Conservation (phyloP, 2,888 invertebrate genomes). For the Drosophila bunnanda region DNA sequence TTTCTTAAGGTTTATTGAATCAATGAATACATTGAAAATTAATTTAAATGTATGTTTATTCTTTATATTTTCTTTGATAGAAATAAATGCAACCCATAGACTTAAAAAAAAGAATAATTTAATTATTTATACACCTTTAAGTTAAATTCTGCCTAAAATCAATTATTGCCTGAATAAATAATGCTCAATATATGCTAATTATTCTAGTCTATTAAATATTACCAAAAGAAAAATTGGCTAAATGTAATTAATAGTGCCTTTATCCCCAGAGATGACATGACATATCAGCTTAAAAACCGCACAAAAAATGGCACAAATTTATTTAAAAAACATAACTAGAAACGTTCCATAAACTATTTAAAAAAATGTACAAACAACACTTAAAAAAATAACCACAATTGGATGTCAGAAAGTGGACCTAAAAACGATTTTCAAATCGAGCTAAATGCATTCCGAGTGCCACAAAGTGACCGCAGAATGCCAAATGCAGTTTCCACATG, state of each 20-base stretch:
- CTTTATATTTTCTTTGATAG: too few relatives aligned
- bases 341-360: not conserved
- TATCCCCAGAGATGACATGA: not conserved
- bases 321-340: not conserved
- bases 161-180: not conserved
- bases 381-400: constrained; percentile 35
- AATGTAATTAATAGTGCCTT: not conserved
- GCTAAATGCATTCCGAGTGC: constrained; percentile 58
- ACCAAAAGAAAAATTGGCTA: too few relatives aligned
- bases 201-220: not conserved
- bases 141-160: not conserved
- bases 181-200: not conserved
- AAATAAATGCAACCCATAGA: too few relatives aligned
- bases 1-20: not conserved
- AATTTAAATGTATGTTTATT: too few relatives aligned
- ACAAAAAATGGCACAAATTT: not conserved
- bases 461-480: constrained; percentile 70
- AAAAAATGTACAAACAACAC: not conserved
- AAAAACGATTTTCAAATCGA: constrained; percentile 57
- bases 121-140: not conserved
- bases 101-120: too few relatives aligned
- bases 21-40: too few relatives aligned
- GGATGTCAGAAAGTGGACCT: constrained; percentile 25
- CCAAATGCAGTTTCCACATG: constrained; percentile 55
- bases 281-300: not conserved